Conservation (phyloP, 2,797 vertebrate genomes). For the Cetoscarus ocellatus region DNA sequence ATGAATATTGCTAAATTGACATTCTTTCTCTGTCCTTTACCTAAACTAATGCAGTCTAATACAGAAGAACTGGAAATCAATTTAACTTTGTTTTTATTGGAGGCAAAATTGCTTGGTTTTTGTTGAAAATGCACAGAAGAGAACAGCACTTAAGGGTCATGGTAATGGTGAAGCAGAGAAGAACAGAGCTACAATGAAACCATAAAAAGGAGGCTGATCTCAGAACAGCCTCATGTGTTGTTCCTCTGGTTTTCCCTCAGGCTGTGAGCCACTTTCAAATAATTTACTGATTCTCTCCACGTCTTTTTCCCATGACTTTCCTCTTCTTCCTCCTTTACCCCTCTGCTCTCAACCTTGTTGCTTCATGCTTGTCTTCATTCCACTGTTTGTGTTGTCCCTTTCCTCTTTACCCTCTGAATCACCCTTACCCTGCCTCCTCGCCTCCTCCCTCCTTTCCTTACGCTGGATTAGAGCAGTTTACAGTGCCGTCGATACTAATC, state of each 20-base stretch:
- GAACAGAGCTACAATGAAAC: background rate
- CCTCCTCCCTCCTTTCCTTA: conserved; percentile 61
- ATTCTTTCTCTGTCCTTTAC: too few relatives aligned
- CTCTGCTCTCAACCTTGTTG: conserved; percentile 20
- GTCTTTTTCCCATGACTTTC: conserved; percentile 9
- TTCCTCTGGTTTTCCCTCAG: conserved; percentile 9
- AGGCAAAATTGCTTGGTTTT: background rate
- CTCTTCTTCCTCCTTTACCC: conserved; percentile 1
- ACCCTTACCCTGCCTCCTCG: background rate
- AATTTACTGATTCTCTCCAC: conserved; percentile 7
- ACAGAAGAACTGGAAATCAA: background rate
- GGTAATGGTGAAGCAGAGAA: background rate
- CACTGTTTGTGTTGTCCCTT: conserved; percentile 2
- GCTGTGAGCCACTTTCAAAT: conserved; percentile 22
- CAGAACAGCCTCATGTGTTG: conserved; percentile 1
- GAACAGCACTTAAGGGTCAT: background rate
- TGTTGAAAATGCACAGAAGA: background rate
- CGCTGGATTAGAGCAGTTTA: conserved; percentile 69
- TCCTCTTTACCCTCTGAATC: conserved; percentile 16
- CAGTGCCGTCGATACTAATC: conserved; percentile 79
- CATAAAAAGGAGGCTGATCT: background rate
- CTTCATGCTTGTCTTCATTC: conserved; percentile 12
- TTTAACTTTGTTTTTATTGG: background rate
- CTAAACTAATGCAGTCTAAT: background rate
- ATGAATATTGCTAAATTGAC: too few relatives aligned